A percentile compares a stretch with the other conserved stretches of the same genome.
These are phyloP conservation scores for Gastrophryne carolinensis DNA, from an alignment of 2,797 vertebrate species.

Conservation along the genomic window DNA sequence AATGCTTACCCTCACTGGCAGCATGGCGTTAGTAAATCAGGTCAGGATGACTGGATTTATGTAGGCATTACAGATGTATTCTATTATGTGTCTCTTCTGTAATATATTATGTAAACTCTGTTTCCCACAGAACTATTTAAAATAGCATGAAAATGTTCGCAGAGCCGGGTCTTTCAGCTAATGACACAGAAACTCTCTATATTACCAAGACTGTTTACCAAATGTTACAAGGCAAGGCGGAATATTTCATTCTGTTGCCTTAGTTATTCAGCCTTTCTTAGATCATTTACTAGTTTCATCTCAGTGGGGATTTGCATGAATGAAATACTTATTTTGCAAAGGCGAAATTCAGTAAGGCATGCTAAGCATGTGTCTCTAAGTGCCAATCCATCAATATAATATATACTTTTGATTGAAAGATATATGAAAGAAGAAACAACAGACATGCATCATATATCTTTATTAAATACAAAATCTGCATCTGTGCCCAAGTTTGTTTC, in stretches of 20 bases:
- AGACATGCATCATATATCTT: constrained; percentile 18
- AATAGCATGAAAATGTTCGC: constrained; percentile 32
- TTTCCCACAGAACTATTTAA: constrained; percentile 37
- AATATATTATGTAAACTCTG: neutral
- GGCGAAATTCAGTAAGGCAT: constrained; percentile 40
- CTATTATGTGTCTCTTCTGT: constrained; percentile 21
- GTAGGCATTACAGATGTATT: constrained; percentile 24
- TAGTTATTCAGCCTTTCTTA: constrained; percentile 29
- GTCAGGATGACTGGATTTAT: neutral
- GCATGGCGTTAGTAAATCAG: neutral
- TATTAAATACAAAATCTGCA: constrained; percentile 7
- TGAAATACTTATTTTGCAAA: constrained; percentile 24
- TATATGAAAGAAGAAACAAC: neutral
- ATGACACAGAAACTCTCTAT: constrained; percentile 22
- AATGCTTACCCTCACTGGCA: neutral
- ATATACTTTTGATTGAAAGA: constrained; percentile 25
- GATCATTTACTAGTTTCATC: constrained; percentile 40
- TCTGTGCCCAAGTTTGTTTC: too few species aligned
- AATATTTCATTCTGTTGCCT: constrained; percentile 29
- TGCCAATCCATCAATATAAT: constrained; percentile 43
- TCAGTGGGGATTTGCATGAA: constrained; percentile 40
- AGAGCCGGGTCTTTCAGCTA: neutral
- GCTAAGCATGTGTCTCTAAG: constrained; percentile 34
- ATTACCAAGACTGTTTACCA: constrained; percentile 16
- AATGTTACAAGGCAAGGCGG: constrained; percentile 13